Conservation (phyloP, 1,140 invertebrate genomes). For the Brachionus rotundiformis region DNA sequence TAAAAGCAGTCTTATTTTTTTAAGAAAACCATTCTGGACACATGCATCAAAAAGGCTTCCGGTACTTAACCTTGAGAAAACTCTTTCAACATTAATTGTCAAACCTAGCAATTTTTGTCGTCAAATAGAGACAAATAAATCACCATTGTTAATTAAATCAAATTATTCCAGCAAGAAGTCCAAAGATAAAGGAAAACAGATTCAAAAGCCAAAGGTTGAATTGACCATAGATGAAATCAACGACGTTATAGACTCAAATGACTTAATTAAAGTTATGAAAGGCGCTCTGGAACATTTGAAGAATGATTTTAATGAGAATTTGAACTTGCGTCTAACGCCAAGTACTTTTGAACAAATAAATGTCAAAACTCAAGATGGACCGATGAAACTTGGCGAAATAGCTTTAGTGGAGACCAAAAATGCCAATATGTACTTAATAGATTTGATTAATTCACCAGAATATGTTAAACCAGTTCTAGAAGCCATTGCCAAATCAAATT, state of each 20-base stretch:
- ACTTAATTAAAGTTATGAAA: slow-evolving; percentile 71
- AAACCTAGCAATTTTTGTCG: not conserved
- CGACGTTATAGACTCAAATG: slow-evolving; percentile 73
- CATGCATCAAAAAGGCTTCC: not conserved
- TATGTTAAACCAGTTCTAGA: slow-evolving; percentile 76
- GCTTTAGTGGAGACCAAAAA: slow-evolving; percentile 83
- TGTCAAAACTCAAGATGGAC: slow-evolving; percentile 74
- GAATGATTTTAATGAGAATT: slow-evolving; percentile 76
- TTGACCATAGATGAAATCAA: slow-evolving; percentile 72
- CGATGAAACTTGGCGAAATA: slow-evolving; percentile 81
- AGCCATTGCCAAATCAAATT: slow-evolving; percentile 75
- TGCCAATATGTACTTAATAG: slow-evolving; percentile 80
- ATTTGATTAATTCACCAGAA: slow-evolving; percentile 76
- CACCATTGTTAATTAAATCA: not conserved
- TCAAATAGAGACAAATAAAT: not conserved
- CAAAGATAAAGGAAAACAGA: slow-evolving; percentile 53
- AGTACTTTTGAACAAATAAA: slow-evolving; percentile 55
- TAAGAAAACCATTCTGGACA: not conserved
- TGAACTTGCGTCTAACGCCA: slow-evolving; percentile 65
- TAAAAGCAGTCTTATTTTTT: not conserved
- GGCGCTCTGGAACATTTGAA: slow-evolving; percentile 72
- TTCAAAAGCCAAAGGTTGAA: slow-evolving; percentile 70
- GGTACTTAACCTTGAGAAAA: not conserved
- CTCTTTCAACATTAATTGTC: not conserved
- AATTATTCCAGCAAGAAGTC: slow-evolving; percentile 17